These are phyloP conservation scores for Asteroscopus sphinx DNA, from an alignment of 2,888 invertebrate species.

Conservation along the genomic window DNA sequence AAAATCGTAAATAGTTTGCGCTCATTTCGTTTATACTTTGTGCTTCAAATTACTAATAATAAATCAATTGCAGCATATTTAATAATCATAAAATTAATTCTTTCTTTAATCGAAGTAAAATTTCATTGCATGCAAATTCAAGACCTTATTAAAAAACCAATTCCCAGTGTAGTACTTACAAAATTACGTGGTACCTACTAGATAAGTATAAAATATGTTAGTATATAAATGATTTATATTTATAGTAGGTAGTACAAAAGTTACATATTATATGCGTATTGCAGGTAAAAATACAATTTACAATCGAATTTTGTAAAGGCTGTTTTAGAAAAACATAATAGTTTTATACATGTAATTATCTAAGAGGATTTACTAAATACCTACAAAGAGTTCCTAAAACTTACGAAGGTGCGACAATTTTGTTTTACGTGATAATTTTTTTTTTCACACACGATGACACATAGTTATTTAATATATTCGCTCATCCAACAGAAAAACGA, in stretches of 20 bases:
- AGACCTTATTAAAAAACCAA: conserved; percentile 22
- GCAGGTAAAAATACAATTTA: conserved; percentile 39
- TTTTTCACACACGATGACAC: no score
- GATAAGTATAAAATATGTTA: conserved; percentile 55
- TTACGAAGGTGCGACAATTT: conserved; percentile 20
- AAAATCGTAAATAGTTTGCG: conserved; percentile 23
- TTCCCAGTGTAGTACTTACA: conserved; percentile 37
- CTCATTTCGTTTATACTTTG: conserved; percentile 24
- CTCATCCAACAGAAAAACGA: no score
- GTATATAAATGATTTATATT: conserved; percentile 46
- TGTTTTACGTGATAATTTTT: no score
- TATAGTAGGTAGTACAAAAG: conserved; percentile 42
- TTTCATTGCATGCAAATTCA: conserved; percentile 32
- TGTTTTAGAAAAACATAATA: not conserved
- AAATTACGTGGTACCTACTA: conserved; percentile 43
- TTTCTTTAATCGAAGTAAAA: conserved; percentile 10
- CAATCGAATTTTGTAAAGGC: conserved; percentile 14
- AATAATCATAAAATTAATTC: conserved; percentile 1
- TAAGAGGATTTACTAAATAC: conserved; percentile 17
- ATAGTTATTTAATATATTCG: no score
- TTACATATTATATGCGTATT: conserved; percentile 36
- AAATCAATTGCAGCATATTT: not conserved
- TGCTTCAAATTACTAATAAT: conserved; percentile 17
- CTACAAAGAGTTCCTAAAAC: conserved; percentile 10
- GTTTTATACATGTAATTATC: conserved; percentile 8